Base-by-base conservation (phyloP, 2,888 invertebrate genomes). In the Euclidia mi region DNA sequence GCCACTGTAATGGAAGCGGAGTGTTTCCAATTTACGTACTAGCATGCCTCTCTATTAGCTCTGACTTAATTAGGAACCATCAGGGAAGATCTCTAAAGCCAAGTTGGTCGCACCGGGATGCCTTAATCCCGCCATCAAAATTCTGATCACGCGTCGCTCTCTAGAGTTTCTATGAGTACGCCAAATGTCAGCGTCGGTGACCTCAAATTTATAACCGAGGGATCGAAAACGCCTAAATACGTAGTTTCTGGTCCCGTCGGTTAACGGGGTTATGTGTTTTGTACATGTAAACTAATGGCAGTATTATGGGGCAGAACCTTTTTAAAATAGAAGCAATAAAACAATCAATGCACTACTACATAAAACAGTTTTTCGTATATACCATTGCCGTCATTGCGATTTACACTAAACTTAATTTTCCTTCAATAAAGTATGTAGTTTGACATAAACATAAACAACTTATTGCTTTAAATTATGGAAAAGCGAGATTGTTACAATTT, bases 81-180 rank as follows among this genome's bases (percentile, higher is more conserved):
- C 85, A 80, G 84, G 67, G 76, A 78, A 79, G 83, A 85, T 83
- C 82, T 84, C 78, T 75, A 73, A 81, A 88, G 87, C 85, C 82
- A 88, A 87, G 82, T 88, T 83, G 79, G 80, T 76, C 82, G 81
- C 81, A 79, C 67, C 69, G 79, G 81, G 80, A 74, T 78, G 75
- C 74, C 78, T 78, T 90, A 90, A 92, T 91, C 89, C 87, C 65
- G 69, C 67, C 80, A 90, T 92, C 85, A 78, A 79, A 68, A 91
- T 90, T 90, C 91, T 75, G 85, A 87, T 87, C 92, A 92, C 92
- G 81, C 80, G 76, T 74, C 72, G 78, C 71, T n/a, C n/a, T n/a
- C 34, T 45, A 56, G 79, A 85, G 89, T 90, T 90, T 89, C 87
- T 87, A 88, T 84, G 83, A 87, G 85, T 84, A 81, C 81, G 82